Evolutionary conservation across 2,888 invertebrate genomes (phyloP).

Genomic region (Leptinotarsa juncta): DNA sequence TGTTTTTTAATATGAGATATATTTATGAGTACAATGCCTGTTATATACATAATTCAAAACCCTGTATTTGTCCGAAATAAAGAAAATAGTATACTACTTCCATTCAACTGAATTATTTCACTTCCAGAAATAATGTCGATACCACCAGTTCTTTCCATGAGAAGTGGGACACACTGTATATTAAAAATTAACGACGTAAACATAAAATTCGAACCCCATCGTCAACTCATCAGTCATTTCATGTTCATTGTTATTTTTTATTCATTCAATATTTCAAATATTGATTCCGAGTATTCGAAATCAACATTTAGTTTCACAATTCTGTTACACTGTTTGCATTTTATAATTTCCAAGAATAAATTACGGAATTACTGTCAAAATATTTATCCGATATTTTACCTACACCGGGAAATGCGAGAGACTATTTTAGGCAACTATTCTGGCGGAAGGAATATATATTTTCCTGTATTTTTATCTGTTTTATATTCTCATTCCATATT

Average conservation of each 20-base stretch:
- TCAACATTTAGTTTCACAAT: neutral
- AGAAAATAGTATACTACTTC: too few relatives aligned
- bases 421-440: neutral
- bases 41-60: too few relatives aligned
- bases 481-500: neutral
- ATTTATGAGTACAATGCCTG: too few relatives aligned
- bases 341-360: neutral
- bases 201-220: neutral
- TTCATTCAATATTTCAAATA: neutral
- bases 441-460: neutral
- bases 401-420: neutral
- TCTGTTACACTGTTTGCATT: neutral
- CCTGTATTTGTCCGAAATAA: too few relatives aligned
- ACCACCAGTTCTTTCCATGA: too few relatives aligned
- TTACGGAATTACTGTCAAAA: constrained; percentile 1
- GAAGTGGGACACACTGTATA: too few relatives aligned
- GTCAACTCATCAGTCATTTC: neutral
- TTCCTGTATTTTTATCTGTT: neutral
- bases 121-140: too few relatives aligned
- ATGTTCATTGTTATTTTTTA: neutral
- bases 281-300: neutral
- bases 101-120: too few relatives aligned
- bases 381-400: neutral
- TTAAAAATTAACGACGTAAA: neutral
- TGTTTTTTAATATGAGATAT: too few relatives aligned